Base-by-base conservation (phyloP, 2,113 vertebrate species). In the Pionites leucogaster region DNA sequence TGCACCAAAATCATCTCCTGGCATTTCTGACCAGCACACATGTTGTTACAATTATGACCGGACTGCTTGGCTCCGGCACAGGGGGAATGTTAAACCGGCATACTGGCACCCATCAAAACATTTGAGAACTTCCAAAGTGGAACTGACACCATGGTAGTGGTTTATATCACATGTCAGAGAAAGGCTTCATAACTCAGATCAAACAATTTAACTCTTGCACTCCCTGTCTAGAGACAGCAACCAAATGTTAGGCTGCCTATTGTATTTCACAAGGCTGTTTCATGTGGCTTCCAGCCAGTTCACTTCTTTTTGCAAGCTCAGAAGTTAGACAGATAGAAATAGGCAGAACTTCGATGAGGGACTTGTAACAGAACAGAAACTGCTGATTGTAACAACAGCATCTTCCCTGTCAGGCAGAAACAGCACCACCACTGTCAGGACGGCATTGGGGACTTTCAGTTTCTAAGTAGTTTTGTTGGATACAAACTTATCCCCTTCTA, bases 71-170 rank as follows among this genome's bases (percentile, higher is more conserved):
- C 97, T 98, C 97, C 97, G 82, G 93, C 96, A 97, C 69, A 97
- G 95, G 94, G 96, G 96, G 96, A 95, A 96, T 91, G 97, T 97
- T 97, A 98, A 98, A 97, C 90, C 93, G 5, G 96, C 95, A 97
- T 96, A 97, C 97, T 98, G 98, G 98, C 98, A 98, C 97, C 97
- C 98, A 97, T 98, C 97, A 98, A 98, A 98, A 98, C 97, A 97
- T 97, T 97, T 79, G 90, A 25, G 39, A 97, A 95, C 96, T 97
- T 98, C 98, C 97, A 97, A 98, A 98, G 97, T 98, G 97, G 97
- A 98, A 98, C 97, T 97, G 97, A 98, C 97, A 97, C 97, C 96
- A 87, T 52, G 93, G 96, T 83, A 95, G 96, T 98, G 97, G 97
- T 98, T 98, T 98, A 81, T 96, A 97, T 97, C 97, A 95, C 93